These are phyloP conservation scores for Galerucella nymphaeae DNA, from an alignment of 2,888 invertebrate species.

Conservation along the genomic window DNA sequence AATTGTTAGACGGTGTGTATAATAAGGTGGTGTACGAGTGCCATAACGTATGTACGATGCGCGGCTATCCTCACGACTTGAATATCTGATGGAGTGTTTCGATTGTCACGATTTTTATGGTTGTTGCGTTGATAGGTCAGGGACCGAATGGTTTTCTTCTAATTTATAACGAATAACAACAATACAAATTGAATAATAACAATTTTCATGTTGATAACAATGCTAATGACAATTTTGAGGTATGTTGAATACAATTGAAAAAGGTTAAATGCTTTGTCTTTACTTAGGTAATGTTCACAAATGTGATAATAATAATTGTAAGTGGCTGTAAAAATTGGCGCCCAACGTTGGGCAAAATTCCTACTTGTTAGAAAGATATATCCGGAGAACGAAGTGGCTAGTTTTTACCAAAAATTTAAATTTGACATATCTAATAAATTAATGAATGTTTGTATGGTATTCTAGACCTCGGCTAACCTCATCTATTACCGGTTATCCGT, in stretches of 20 bases:
- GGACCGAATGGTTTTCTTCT: slow-evolving; percentile 6
- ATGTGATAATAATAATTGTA: no score
- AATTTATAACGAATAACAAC: slow-evolving; percentile 3
- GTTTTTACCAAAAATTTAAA: no score
- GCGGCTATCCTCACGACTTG: slow-evolving; percentile 13
- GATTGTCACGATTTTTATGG: slow-evolving; percentile 23
- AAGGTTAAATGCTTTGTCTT: slow-evolving; percentile 2
- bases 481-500: no score
- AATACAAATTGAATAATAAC: slow-evolving; percentile 8
- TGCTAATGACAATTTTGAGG: background rate
- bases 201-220: background rate
- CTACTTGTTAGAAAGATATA: no score
- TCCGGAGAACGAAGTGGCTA: no score
- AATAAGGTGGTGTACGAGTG: slow-evolving; percentile 14
- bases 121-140: slow-evolving; percentile 11
- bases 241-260: background rate
- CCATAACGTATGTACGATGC: slow-evolving; percentile 1
- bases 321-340: no score
- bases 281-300: no score
- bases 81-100: slow-evolving; percentile 26
- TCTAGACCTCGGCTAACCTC: no score
- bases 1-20: background rate
- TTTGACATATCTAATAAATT: no score
- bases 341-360: no score
- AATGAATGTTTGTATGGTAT: no score